phyloP scores from a whole-genome alignment of 1,140 invertebrate species.

The Drosophila subpulchrella region DNA sequence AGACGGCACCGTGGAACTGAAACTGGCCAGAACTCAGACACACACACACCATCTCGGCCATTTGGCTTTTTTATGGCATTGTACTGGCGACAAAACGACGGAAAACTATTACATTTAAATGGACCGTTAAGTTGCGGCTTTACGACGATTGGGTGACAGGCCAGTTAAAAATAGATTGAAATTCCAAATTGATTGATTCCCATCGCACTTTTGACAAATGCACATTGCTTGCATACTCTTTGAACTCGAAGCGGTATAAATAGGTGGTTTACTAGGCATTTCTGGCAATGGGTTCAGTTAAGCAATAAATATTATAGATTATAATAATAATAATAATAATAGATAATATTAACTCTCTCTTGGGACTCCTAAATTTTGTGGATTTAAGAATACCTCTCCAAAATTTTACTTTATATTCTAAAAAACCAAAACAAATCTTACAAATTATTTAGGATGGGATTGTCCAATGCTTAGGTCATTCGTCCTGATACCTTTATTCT shows the following conservation, averaged over 20 bases:
- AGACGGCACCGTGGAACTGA: constrained; percentile 46
- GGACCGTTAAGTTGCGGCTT: constrained; percentile 46
- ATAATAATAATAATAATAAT: too few relatives aligned
- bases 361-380: too few relatives aligned
- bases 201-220: constrained; percentile 17
- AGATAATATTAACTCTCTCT: too few relatives aligned
- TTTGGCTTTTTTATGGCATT: constrained; percentile 59
- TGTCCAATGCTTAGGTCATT: neutral
- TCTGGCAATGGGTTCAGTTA: too few relatives aligned
- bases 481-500: neutral
- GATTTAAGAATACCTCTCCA: too few relatives aligned
- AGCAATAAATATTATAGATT: too few relatives aligned
- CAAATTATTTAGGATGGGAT: too few relatives aligned
- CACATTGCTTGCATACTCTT: constrained; percentile 4
- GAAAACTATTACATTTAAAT: constrained; percentile 63
- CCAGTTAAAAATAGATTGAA: constrained; percentile 56
- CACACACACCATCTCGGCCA: constrained; percentile 14
- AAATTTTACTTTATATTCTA: too few relatives aligned
- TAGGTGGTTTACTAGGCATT: neutral
- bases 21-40: constrained; percentile 56
- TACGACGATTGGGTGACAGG: constrained; percentile 47
- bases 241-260: neutral
- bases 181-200: constrained; percentile 29
- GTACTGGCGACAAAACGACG: constrained; percentile 51
- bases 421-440: too few relatives aligned